Conservation (phyloP, 2,113 vertebrate species). For the Microcebus griseorufus region DNA sequence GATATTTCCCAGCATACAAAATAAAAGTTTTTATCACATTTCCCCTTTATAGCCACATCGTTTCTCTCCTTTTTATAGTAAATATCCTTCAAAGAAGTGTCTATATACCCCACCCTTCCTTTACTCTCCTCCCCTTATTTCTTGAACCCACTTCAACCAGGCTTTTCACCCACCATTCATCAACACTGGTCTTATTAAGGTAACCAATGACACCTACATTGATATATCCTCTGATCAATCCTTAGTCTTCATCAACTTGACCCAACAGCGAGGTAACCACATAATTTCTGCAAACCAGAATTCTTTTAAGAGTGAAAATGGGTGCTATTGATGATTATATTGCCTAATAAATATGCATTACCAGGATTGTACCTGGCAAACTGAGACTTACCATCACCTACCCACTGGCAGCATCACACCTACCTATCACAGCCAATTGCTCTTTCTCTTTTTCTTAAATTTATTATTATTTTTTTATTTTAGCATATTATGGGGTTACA, state of each 20-base stretch:
- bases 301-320: not conserved
- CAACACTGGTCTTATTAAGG: not conserved
- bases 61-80: not conserved
- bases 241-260: not conserved
- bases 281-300: not conserved
- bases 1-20: not conserved
- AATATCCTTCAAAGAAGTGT: not conserved
- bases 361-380: not conserved
- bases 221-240: not conserved
- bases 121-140: not conserved
- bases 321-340: not conserved
- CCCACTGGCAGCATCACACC: not conserved
- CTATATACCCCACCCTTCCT: not conserved
- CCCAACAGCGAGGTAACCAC: not conserved
- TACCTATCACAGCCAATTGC: not conserved
- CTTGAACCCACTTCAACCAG: not conserved
- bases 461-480: no score
- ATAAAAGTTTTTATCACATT: not conserved
- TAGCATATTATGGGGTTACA: no score
- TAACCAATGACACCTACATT: not conserved
- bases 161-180: not conserved
- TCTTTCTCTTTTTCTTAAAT: not conserved
- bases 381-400: not conserved
- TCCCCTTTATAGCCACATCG: not conserved
- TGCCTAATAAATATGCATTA: not conserved